Evolutionary conservation across 2,888 invertebrate species (phyloP), one percentile per base, ranked within the genome.

Genomic region (Synergus gifuensis): DNA sequence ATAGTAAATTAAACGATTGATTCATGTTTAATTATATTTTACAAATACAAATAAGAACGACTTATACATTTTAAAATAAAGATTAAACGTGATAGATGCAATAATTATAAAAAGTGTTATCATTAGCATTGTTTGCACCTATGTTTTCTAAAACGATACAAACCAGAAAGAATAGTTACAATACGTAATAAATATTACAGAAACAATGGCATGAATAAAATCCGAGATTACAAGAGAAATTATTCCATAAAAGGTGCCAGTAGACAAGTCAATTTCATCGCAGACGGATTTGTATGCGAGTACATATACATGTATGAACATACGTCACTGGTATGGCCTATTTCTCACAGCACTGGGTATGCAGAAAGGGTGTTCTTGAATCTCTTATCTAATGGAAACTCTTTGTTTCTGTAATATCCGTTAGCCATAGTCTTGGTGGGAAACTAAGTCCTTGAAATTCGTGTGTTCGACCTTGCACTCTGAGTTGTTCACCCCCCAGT

Each of bases 341-440:
- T 73, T 73, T 73, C 73, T 73, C 73, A 73, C 49, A 54, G 73
- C 28, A 49, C 49, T 73, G 22, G 36, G 49, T 54, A 69, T 73
- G 36, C 73, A 73, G 54, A 73, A 73, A 73, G 73, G 73, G 73
- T 12, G 73, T 73, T 54, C 73, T 73, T 73, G 73, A 73, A 54
- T 54, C 28, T 73, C 22, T 73, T 73, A 73, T 73, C 73, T 73
- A 49, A 73, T 73, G 49, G 28, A 73, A 73, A 73, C 73, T 73
- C 42, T n/a, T 66, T 73, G 73, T 54, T 73, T 73, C 54, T 28
- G 28, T 73, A 73, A 54, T 54, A 54, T 54, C 16, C 49, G 46
- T 18, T 40, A 66, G 69, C 28, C 11, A 16, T 16, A 73, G 49
- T 36, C 36, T 54, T 73, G 49, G 40, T 36, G 36, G 54, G 36